A percentile compares a stretch with the other conserved stretches of the same genome.
Evolutionary conservation across 2,797 vertebrate species (phyloP).

Genomic region (Phataginus tricuspis): DNA sequence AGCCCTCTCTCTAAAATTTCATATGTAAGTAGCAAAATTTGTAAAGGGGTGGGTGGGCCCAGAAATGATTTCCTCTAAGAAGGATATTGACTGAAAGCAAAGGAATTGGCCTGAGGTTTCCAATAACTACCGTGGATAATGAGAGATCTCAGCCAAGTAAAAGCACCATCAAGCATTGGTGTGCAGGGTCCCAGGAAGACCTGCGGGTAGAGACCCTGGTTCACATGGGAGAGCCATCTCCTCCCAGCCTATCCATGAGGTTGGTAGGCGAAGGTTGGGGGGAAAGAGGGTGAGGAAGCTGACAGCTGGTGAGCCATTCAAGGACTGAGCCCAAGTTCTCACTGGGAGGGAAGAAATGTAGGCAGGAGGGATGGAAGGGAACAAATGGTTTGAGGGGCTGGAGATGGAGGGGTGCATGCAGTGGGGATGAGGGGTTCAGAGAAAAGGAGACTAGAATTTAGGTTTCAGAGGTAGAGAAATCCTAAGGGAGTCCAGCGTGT

Average conservation of each 20-base stretch:
- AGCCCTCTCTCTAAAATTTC: neutral
- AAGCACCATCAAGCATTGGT: neutral
- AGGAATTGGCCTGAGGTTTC: neutral
- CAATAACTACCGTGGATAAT: neutral
- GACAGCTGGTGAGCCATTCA: neutral
- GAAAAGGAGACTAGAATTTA: neutral
- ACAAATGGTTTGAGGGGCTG: neutral
- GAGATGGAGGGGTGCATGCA: neutral
- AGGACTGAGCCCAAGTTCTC: neutral
- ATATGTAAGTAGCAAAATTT: neutral
- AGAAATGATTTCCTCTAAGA: neutral
- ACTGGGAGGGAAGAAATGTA: neutral
- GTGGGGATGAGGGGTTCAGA: neutral
- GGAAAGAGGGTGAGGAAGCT: neutral
- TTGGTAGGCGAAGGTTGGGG: neutral
- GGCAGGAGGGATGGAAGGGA: neutral
- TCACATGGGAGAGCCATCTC: neutral
- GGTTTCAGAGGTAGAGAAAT: neutral
- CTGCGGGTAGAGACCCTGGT: neutral
- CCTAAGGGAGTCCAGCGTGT: neutral
- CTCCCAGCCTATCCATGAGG: neutral
- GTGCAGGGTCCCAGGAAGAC: neutral
- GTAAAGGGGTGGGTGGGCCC: neutral
- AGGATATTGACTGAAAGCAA: neutral
- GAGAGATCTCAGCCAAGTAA: neutral